Base-by-base conservation (phyloP, 2,888 invertebrate genomes). In the Athetis lepigone region DNA sequence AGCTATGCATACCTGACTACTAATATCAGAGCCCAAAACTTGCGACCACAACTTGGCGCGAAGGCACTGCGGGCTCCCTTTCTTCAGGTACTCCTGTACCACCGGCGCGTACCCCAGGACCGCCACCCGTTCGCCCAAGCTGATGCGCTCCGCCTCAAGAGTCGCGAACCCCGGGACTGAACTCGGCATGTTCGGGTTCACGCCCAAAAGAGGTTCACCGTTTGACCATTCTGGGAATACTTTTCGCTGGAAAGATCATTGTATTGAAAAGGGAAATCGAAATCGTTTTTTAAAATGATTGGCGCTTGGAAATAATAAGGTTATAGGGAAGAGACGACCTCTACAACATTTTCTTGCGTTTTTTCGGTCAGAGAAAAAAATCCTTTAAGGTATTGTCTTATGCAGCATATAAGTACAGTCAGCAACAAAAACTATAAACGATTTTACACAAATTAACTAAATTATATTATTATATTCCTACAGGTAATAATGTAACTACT, bases 21-120 rank as follows among this genome's bases (percentile, higher is more conserved):
- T 96, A 2, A 97, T 95, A 80, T 97, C 97, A 45, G 98, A 97
- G 19, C 98, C 98, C 11, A 99, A 94, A 8, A 99, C 97, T 75
- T 97, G 97, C 0, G 97, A 96, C 99, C 99, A 99, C 0, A 99
- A 95, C 68, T 96, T 96, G 0, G 98, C 98, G 13, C 99, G 95
- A 43, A 98, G 95, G 70, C 96, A 95, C 75, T 97, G 96, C 0
- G 98, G 98, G 80, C 97, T 97, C 16, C 98, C 98, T 75, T 96
- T 96, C 93, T 99, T 99, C 11, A 98, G 93, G 88, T 97, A 98
- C 92, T 99, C 98, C 89, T 98, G 98, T 39, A 98, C 97, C 36
- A 98, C 95, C 0, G 98, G 98, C 0, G 98, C 97, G 87, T 98
- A 98, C 73, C 97, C 97, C 47, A 97, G 96, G 18, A 96, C 95